Evolutionary conservation across 2,797 vertebrate species (phyloP), one percentile per base, ranked within the genome.

Genomic region (Hapalemur alaotrensis): DNA sequence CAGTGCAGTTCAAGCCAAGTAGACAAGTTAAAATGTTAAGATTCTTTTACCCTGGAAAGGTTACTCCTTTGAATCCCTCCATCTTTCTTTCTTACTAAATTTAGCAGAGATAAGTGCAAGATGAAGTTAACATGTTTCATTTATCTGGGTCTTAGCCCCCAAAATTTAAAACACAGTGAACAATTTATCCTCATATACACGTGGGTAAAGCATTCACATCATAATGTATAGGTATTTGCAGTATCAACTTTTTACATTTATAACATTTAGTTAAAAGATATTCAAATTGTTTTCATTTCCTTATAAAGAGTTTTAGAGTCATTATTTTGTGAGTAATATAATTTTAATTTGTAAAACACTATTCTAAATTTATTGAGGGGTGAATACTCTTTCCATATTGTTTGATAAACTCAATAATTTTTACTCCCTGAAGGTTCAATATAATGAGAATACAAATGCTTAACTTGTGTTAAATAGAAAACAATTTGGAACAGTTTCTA

Each of bases 371-470:
- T 76, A 81, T 67, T 89, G 22, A 93, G 1, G n/a, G 7, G 2
- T 75, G 2, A 90, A 54, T 89, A 81, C 86, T 95, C 22, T 91
- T 86, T 96, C 85, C 14, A 72, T 43, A 70, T 48, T 84, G 17
- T 82, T 81, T 50, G 32, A 63, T 79, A 50, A 78, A 11, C 15
- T 38, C 50, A 2, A 65, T 79, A 14, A 72, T 32, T 86, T 88
- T 94, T 86, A 54, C 4, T 73, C 15, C n/a, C 43, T 23, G 12
- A 91, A 75, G 48, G 1, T 4, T 92, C 32, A 38, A 48, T 70
- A 57, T n/a, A 65, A 59, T 35, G 32, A 80, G n/a, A 78, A 28
- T 85, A 80, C 61, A 69, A 81, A 48, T 61, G 7, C 5, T 78
- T 92, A 63, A 57, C 11, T 59, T 70, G 2, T 76, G 13, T 43